A percentile compares a stretch with the other conserved stretches of the same genome.
Evolutionary conservation across 35 echinoderm and acorn worm species (phyloP).

Genomic region (Hemicentrotus pulcherrimus): DNA sequence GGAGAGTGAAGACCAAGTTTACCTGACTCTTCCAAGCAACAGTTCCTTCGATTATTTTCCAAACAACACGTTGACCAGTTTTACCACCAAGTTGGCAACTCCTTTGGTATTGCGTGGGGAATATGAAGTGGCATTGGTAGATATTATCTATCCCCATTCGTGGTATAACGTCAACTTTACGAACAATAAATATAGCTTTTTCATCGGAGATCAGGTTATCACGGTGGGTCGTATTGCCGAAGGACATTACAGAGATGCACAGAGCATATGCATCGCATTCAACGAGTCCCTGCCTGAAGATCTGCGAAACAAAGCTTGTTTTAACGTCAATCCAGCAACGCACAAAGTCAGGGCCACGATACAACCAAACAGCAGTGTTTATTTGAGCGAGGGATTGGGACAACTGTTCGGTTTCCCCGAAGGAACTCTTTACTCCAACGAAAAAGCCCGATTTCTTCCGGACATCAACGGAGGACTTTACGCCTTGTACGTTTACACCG

Average conservation of each 20-base stretch:
- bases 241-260: conserved; percentile 33
- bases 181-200: conserved; percentile 49
- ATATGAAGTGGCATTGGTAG: conserved; percentile 18
- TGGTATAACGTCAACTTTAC: conserved; percentile 44
- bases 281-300: background rate
- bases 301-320: background rate
- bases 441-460: background rate
- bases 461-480: conserved; percentile 26
- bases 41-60: no score
- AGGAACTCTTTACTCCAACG: background rate
- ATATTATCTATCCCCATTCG: conserved; percentile 54
- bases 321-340: conserved; percentile 23
- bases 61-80: no score
- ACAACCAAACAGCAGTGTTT: conserved; percentile 3
- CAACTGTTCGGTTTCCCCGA: conserved; percentile 33
- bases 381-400: conserved; percentile 42
- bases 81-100: no score
- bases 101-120: no score
- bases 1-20: conserved; percentile 21
- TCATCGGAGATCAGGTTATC: conserved; percentile 5
- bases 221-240: conserved; percentile 11
- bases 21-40: conserved; percentile 55
- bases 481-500: conserved; percentile 59
- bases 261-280: conserved; percentile 19
- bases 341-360: no score